phyloP scores from a whole-genome alignment of 2,113 vertebrate species.

The Ranitomeya variabilis region DNA sequence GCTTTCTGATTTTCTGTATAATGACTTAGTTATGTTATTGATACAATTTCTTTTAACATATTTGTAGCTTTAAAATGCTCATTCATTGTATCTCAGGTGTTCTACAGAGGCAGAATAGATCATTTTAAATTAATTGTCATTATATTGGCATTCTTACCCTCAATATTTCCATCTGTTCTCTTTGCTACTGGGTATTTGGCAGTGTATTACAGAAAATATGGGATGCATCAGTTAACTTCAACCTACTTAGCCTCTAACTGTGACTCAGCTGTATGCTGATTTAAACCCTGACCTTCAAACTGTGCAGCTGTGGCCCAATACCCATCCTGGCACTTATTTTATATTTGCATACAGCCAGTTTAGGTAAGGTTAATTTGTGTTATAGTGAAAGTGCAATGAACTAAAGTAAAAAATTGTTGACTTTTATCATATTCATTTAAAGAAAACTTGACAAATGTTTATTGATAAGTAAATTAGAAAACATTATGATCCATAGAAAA shows the following conservation, averaged over 20 bases:
- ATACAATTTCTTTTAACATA: conserved; percentile 10
- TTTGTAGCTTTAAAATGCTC: not conserved
- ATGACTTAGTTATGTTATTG: conserved; percentile 30
- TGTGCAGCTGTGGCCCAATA: conserved; percentile 48
- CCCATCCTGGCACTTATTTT: conserved; percentile 25
- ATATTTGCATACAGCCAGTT: conserved; percentile 26
- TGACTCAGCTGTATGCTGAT: conserved; percentile 52
- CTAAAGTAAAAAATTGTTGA: not conserved
- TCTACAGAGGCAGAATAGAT: conserved; percentile 22
- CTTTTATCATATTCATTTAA: not conserved
- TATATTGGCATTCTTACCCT: conserved; percentile 43
- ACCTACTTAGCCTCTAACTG: conserved; percentile 50
- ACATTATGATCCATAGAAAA: not conserved
- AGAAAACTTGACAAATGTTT: not conserved
- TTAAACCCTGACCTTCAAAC: conserved; percentile 53
- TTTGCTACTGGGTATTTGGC: conserved; percentile 54
- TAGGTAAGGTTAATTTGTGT: conserved; percentile 21
- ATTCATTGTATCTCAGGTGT: conserved; percentile 18
- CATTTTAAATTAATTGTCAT: conserved; percentile 49
- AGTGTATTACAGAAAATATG: conserved; percentile 50
- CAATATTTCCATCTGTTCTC: conserved; percentile 54
- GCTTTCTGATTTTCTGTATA: not conserved
- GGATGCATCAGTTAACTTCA: conserved; percentile 51
- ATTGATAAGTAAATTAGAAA: not conserved
- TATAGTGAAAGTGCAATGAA: conserved; percentile 14